Conservation (phyloP, 2,888 invertebrate species). For the Caenorhabditis macrosperma region DNA sequence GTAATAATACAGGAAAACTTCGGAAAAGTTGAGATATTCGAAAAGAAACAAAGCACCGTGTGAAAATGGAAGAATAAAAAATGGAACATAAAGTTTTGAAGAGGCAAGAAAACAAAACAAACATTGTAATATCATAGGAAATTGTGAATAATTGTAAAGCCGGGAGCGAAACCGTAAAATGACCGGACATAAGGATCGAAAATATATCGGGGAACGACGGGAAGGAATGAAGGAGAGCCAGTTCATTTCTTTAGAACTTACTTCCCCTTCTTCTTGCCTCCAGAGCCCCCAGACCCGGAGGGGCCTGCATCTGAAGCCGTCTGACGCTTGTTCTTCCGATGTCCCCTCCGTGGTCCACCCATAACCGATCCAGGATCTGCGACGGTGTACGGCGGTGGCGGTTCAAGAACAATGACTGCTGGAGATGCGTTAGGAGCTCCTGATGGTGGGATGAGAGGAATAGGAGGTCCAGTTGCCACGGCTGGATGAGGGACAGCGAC, state of each 20-base stretch:
- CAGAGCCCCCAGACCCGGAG: background rate
- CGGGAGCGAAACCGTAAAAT: slow-evolving; percentile 45
- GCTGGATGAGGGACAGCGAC: slow-evolving; percentile 30
- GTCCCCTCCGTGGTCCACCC: slow-evolving; percentile 71
- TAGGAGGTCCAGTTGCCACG: slow-evolving; percentile 37
- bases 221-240: background rate
- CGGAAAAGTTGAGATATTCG: background rate
- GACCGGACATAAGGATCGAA: too few species aligned
- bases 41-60: slow-evolving; percentile 5
- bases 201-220: background rate
- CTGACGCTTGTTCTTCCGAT: slow-evolving; percentile 72
- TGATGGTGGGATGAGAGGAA: slow-evolving; percentile 48
- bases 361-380: slow-evolving; percentile 67
- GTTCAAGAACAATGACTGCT: slow-evolving; percentile 72
- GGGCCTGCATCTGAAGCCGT: slow-evolving; percentile 62
- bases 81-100: slow-evolving; percentile 7
- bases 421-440: slow-evolving; percentile 31
- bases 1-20: background rate
- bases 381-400: slow-evolving; percentile 71
- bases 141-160: slow-evolving; percentile 39
- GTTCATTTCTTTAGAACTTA: background rate
- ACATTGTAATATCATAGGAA: background rate
- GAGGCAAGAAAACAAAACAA: slow-evolving; percentile 22
- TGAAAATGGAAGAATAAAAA: background rate
- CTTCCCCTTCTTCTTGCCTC: slow-evolving; percentile 39